Percentiles rank a stretch among this genome's conserved stretches.
Conservation (phyloP, 2,113 vertebrate species). For the Pterocles orientalis region DNA sequence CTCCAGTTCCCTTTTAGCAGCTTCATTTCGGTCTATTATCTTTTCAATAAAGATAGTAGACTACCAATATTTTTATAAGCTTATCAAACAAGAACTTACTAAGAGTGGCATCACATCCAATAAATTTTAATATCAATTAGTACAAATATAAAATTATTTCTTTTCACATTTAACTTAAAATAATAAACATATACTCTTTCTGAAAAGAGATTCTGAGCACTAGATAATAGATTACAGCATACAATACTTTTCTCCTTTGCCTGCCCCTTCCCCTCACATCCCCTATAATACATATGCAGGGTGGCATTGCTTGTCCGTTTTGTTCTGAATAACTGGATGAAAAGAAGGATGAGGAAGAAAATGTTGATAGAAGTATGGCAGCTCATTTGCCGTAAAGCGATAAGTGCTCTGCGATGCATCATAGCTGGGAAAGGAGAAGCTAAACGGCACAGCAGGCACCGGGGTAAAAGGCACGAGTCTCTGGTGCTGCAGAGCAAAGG, state of each 20-base stretch:
- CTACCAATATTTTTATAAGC: not conserved
- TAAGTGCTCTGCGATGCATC: not conserved
- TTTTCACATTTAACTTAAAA: not conserved
- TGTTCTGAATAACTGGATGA: not conserved
- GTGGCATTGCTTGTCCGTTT: not conserved
- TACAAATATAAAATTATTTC: not conserved
- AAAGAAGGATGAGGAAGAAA: constrained; percentile 6
- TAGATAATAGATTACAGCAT: not conserved
- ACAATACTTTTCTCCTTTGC: not conserved
- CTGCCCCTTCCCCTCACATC: no score
- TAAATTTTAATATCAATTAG: not conserved
- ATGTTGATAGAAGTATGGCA: not conserved
- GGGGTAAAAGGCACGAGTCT: not conserved
- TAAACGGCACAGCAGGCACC: not conserved
- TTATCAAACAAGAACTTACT: not conserved
- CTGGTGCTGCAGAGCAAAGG: not conserved
- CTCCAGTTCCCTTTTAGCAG: not conserved
- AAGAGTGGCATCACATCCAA: not conserved
- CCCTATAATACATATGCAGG: not conserved
- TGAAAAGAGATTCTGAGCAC: not conserved
- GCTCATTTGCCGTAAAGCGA: not conserved
- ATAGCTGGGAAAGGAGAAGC: not conserved
- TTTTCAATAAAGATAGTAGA: not conserved
- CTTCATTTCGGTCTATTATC: not conserved
- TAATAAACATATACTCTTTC: not conserved